Evolutionary conservation across 2,113 vertebrate genomes (phyloP), one percentile per base, ranked within the genome.

Genomic region (Laticauda laticaudata): DNA sequence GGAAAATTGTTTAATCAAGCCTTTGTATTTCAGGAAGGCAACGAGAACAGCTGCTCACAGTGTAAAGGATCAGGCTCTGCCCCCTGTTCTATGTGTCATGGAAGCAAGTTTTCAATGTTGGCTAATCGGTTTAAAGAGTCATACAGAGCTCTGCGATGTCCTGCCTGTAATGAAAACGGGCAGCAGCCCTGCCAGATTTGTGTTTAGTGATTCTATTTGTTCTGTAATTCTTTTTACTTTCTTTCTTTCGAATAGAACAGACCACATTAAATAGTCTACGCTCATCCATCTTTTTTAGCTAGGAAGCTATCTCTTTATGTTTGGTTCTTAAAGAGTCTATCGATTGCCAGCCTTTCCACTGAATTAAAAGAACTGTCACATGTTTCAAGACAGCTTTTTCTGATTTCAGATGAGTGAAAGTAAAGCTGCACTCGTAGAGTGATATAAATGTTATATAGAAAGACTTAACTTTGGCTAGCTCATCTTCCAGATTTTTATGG

Each of bases 81-180:
- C 64, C 99, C 99, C 91, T 99, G 99, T 97, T 98, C 99, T 1
- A 98, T 99, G 96, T 99, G 99, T 98, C 99, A 99, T 0, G 99
- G 99, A 53, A 99, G 99, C 98, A 99, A 99, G 97, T 99, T 99
- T 96, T 99, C 99, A 0, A 99, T 99, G 99, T 96, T 99, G 97
- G 99, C 99, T 23, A 99, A 99, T 97, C 98, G 99, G 94, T 99
- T 99, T 97, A 98, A 98, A 92, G 99, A 99, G 97, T 99, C 99
- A 93, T 99, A 99, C 95, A 97, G 98, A 86, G 98, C 98, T 34
- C 97, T 99, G 87, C 98, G 99, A 4, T 99, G 99, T 6, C 99
- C 98, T 1, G 99, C 98, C 53, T 99, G 99, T 97, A 98, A 99
- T 26, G 98, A 98, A 88, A 98, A 98, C 0, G 99, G 99, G 87